phyloP scores from a whole-genome alignment of 2,888 invertebrate genomes.

The Parochlus steinenii region DNA sequence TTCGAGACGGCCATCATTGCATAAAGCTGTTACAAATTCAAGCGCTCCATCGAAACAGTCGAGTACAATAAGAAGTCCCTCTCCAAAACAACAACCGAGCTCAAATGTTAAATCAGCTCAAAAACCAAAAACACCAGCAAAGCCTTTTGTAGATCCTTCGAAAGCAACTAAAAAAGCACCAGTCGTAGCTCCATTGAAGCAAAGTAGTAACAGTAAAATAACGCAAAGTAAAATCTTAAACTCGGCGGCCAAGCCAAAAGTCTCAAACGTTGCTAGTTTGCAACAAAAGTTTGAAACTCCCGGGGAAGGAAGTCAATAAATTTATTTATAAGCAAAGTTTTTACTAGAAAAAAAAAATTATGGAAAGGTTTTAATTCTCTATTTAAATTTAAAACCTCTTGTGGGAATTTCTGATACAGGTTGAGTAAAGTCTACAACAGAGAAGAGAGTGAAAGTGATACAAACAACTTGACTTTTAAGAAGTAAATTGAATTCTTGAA shows the following conservation, averaged over 20 bases:
- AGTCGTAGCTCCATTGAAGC: conserved; percentile 13
- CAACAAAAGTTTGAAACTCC: conserved; percentile 63
- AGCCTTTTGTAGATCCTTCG: conserved; percentile 15
- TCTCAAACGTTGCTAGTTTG: conserved; percentile 55
- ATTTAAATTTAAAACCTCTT: no score
- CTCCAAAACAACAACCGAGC: conserved; percentile 4
- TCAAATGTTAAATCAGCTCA: conserved; percentile 5
- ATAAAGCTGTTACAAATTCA: conserved; percentile 13
- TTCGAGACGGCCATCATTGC: conserved; percentile 2
- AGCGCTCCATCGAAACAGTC: conserved; percentile 5
- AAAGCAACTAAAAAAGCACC: conserved; percentile 17
- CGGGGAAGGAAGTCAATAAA: no score
- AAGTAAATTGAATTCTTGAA: no score
- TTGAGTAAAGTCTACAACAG: no score
- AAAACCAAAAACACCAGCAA: conserved; percentile 4
- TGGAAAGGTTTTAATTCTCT: no score
- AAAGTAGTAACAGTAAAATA: conserved; percentile 12
- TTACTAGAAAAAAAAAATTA: no score
- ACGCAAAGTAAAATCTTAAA: conserved; percentile 12
- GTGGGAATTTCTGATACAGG: no score
- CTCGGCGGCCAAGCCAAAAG: conserved; percentile 32
- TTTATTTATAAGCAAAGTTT: no score
- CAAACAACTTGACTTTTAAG: no score
- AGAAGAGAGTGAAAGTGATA: no score
- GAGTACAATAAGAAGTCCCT: conserved; percentile 10